Percentiles rank a stretch among this genome's conserved stretches.
Conservation (phyloP, 64 coral and sea anemone species). For the Astreopora myriophthalma region DNA sequence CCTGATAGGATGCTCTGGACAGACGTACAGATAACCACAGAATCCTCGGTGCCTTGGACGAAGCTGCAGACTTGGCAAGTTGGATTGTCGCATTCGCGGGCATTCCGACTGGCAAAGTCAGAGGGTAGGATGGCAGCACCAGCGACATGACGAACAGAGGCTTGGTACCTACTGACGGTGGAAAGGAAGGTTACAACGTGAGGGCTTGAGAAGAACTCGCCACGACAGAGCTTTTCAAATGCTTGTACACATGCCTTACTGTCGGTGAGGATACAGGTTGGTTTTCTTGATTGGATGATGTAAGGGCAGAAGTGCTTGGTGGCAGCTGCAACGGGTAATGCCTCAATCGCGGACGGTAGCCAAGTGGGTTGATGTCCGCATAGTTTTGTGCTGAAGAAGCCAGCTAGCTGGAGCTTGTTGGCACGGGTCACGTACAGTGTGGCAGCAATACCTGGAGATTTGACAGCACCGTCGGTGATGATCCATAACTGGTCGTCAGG, state of each 20-base stretch:
- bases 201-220: not conserved
- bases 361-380: not conserved
- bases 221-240: too few relatives aligned
- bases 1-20: not conserved
- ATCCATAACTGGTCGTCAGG: slow-evolving; percentile 43
- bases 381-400: slow-evolving; percentile 35
- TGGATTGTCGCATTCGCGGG: not conserved
- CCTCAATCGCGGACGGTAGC: too few relatives aligned
- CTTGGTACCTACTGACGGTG: not conserved
- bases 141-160: not conserved
- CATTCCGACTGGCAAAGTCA: slow-evolving; percentile 12
- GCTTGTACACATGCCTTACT: too few relatives aligned
- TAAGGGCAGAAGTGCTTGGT: too few relatives aligned
- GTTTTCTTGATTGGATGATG: not conserved
- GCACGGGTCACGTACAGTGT: slow-evolving; percentile 17
- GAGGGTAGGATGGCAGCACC: not conserved
- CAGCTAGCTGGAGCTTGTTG: not conserved
- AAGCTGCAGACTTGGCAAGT: slow-evolving; percentile 26
- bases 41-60: not conserved
- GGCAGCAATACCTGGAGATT: slow-evolving; percentile 15
- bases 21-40: not conserved
- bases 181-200: not conserved
- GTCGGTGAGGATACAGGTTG: not conserved
- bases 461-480: slow-evolving; percentile 24
- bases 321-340: too few relatives aligned